phyloP scores from a whole-genome alignment of 2,888 invertebrate genomes.

The Chalcosyrphus nemorum region DNA sequence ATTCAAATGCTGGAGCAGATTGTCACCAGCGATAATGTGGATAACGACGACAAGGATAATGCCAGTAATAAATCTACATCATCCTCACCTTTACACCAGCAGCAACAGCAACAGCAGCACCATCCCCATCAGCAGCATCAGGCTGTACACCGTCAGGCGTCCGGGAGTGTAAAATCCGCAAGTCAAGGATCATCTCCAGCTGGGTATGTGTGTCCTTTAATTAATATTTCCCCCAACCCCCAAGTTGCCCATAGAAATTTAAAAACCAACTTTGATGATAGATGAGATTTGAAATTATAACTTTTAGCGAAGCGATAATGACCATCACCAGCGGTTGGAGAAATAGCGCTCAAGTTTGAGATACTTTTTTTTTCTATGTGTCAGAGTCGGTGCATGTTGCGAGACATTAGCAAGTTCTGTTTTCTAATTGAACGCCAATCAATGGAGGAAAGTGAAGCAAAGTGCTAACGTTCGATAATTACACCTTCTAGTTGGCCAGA shows the following conservation, averaged over 20 bases:
- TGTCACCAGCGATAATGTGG: constrained; percentile 85
- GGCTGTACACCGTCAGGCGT: constrained; percentile 68
- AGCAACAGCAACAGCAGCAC: constrained; percentile 57
- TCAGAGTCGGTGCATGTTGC: constrained; percentile 12
- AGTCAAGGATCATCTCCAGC: constrained; percentile 81
- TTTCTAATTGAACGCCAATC: constrained; percentile 6
- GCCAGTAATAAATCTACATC: constrained; percentile 76
- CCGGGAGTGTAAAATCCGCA: constrained; percentile 77
- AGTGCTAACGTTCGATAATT: constrained; percentile 27
- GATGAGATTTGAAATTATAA: constrained; percentile 29
- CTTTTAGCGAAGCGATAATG: constrained; percentile 16
- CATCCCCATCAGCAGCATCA: constrained; percentile 64
- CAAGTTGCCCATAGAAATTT: background rate
- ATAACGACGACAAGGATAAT: constrained; percentile 75
- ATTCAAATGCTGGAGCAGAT: constrained; percentile 90
- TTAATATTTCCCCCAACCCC: background rate
- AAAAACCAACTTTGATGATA: constrained; percentile 20
- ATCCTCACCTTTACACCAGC: constrained; percentile 79
- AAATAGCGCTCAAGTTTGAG: constrained; percentile 6
- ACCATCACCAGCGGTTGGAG: background rate
- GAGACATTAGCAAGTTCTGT: constrained; percentile 18
- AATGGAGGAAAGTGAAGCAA: constrained; percentile 54
- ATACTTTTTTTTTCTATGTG: background rate
- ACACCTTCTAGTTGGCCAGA: constrained; percentile 35
- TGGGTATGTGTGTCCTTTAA: constrained; percentile 77